Base-by-base conservation (phyloP, 2,888 invertebrate species). In the Stenchaetothrips biformis region DNA sequence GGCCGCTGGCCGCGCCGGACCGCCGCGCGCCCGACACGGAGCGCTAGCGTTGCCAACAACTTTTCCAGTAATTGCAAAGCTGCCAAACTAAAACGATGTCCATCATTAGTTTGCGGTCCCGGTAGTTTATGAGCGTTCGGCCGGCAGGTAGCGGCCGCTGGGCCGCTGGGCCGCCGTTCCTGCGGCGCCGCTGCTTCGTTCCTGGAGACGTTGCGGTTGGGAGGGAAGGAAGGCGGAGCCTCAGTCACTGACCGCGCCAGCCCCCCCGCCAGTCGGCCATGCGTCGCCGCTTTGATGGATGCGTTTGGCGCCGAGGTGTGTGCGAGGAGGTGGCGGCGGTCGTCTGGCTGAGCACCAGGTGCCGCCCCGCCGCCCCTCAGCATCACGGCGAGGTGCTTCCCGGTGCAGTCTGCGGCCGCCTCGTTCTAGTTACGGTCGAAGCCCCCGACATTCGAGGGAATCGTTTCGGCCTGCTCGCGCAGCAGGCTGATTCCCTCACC, bases 1-100 rank as follows among this genome's bases (percentile, higher is more conserved):
- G 59, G 13, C 53, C 53, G 53, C 53, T 53, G 53, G 6, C 59
- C 11, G 13, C 13, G 59, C 16, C 59, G 59, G 59, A 18, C 18
- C 21, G 67, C 67, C 67, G 0, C 21, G 0, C 67, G n/a, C 21
- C 67, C 37, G 37, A 53, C 9, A 53, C 53, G 21, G n/a, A 21
- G 53, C 16, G 53, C 13, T 1, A 3, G 21, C 21, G 67, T 21
- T 21, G 21, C 9, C 67, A 67, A 21, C 21, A 67, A 67, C 67
- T 67, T 67, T 67, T 67, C 67, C 21, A 67, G 67, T 67, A 67
- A 67, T 67, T 67, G 67, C 67, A 67, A 67, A 67, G 21, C 67
- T 67, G 67, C 67, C 67, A 67, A 67, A 67, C 67, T 67, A 67
- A 67, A 67, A 67, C 67, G 67, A 67, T 67, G 21, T 67, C 67